Evolutionary conservation across 2,888 invertebrate species (phyloP).

Genomic region (Cantharis nigra): DNA sequence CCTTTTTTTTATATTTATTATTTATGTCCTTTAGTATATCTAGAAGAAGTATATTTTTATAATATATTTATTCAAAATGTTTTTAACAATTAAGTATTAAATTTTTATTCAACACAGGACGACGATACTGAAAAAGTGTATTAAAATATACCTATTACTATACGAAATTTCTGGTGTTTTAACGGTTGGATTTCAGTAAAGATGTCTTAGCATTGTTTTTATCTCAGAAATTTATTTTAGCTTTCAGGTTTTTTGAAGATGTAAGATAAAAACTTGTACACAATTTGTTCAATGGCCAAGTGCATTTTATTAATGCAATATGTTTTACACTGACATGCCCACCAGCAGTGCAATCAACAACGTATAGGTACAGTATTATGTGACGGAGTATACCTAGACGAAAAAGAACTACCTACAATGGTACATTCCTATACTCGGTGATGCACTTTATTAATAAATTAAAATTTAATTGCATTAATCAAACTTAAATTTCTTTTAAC

Average conservation of each 20-base stretch:
- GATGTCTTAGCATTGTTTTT: slow-evolving; percentile 7
- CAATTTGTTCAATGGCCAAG: neutral
- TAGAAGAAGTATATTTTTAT: too few species aligned
- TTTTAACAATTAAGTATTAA: too few species aligned
- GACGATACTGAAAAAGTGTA: too few species aligned
- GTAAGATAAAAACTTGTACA: neutral
- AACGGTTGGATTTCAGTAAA: neutral
- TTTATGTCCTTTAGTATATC: too few species aligned
- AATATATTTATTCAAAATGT: too few species aligned
- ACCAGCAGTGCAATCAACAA: neutral
- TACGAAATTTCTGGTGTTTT: neutral
- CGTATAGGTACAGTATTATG: neutral
- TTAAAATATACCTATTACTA: too few species aligned
- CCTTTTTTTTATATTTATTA: neutral
- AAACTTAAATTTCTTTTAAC: neutral
- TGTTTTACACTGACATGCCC: neutral
- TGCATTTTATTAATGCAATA: neutral
- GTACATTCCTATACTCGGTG: too few species aligned
- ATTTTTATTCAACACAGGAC: too few species aligned
- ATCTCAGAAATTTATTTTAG: neutral
- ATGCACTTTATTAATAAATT: neutral
- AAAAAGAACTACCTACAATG: too few species aligned
- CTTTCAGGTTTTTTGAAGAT: neutral
- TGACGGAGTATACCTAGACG: neutral
- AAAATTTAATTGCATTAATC: neutral